Evolutionary conservation across 2,888 invertebrate species (phyloP).

Genomic region (Reticulitermes lucifugus): DNA sequence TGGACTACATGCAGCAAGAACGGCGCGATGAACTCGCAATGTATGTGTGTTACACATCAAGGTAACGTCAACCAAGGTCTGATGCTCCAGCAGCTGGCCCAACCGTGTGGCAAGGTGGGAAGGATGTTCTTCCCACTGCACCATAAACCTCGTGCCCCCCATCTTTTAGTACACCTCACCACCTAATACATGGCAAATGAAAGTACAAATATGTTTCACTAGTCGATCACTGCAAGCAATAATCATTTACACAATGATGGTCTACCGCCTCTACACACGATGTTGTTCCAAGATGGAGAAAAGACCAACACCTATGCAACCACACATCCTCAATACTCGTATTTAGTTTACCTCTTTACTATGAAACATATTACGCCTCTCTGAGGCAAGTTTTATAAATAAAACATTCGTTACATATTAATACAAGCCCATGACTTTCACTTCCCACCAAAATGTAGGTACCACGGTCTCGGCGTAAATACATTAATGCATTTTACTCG

Average conservation of each 20-base stretch:
- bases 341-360: neutral
- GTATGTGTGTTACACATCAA: slow-evolving; percentile 81
- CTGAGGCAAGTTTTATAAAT: neutral
- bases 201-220: neutral
- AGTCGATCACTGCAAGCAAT: slow-evolving; percentile 6
- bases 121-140: slow-evolving; percentile 78
- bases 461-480: neutral
- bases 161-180: slow-evolving; percentile 22
- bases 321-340: neutral
- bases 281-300: neutral
- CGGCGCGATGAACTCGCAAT: slow-evolving; percentile 79
- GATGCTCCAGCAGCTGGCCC: slow-evolving; percentile 77
- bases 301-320: neutral
- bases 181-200: neutral
- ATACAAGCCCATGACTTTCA: slow-evolving; percentile 2
- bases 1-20: slow-evolving; percentile 78
- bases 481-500: neutral
- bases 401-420: neutral
- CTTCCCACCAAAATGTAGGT: slow-evolving; percentile 37
- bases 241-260: neutral
- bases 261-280: neutral
- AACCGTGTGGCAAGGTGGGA: slow-evolving; percentile 76
- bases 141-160: slow-evolving; percentile 67
- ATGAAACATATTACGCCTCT: too few species aligned
- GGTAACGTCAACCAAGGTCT: slow-evolving; percentile 79